These are phyloP conservation scores for Oplegnathus fasciatus DNA, from an alignment of 2,113 vertebrate species.

Conservation along the genomic window DNA sequence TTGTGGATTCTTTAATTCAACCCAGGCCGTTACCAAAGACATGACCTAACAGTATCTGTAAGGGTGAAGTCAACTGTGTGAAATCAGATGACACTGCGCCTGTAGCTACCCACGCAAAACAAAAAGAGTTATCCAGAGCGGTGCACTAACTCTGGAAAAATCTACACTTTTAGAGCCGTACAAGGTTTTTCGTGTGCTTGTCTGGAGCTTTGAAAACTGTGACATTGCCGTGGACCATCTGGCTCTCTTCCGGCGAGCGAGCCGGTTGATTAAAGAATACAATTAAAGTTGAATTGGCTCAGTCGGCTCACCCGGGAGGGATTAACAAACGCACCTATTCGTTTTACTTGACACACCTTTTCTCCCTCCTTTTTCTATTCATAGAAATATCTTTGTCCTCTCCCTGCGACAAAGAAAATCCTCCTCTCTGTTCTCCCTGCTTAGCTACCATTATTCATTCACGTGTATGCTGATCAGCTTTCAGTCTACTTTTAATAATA, in stretches of 20 bases:
- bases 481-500: not conserved
- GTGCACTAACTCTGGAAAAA: not conserved
- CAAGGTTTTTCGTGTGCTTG: not conserved
- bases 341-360: conserved; percentile 44
- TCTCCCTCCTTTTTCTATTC: conserved; percentile 29
- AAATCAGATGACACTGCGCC: not conserved
- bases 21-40: not conserved
- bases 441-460: not conserved
- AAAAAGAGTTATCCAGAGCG: not conserved
- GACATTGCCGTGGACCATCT: conserved; percentile 47
- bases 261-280: conserved; percentile 63
- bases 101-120: conserved; percentile 7
- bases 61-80: conserved; percentile 29
- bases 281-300: conserved; percentile 60
- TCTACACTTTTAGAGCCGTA: not conserved
- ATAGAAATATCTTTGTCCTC: not conserved
- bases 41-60: conserved; percentile 1
- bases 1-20: conserved; percentile 2
- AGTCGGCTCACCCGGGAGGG: conserved; percentile 34
- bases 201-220: conserved; percentile 43
- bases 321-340: conserved; percentile 56
- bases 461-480: not conserved
- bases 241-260: conserved; percentile 28
- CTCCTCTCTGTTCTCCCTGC: not conserved
- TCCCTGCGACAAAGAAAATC: not conserved